Evolutionary conservation across 1,140 invertebrate genomes (phyloP).

Genomic region (Scaptomyza graminum): DNA sequence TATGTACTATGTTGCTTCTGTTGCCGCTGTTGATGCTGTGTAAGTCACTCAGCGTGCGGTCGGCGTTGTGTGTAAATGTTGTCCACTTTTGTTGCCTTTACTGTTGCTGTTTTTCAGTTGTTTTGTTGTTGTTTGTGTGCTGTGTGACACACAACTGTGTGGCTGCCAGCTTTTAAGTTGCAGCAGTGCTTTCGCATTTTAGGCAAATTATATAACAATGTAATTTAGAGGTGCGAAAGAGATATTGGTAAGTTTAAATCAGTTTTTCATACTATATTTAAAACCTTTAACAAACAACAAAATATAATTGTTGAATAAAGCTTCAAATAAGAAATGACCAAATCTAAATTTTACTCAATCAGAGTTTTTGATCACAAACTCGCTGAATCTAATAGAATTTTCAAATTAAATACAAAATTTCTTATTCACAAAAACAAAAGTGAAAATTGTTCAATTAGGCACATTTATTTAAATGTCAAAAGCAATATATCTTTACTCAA

Average conservation of each 20-base stretch:
- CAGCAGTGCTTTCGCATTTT: slow-evolving; percentile 6
- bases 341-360: too few relatives aligned
- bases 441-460: too few relatives aligned
- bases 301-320: too few relatives aligned
- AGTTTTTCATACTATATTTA: not conserved
- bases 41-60: slow-evolving; percentile 43
- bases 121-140: slow-evolving; percentile 8
- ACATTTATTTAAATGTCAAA: too few relatives aligned
- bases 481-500: too few relatives aligned
- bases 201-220: not conserved
- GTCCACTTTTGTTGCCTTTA: slow-evolving; percentile 30
- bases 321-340: too few relatives aligned
- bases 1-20: slow-evolving; percentile 4
- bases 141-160: slow-evolving; percentile 16
- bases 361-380: too few relatives aligned
- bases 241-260: too few relatives aligned
- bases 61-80: slow-evolving; percentile 25
- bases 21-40: slow-evolving; percentile 12
- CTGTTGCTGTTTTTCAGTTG: slow-evolving; percentile 12
- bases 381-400: too few relatives aligned
- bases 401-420: too few relatives aligned
- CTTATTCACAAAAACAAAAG: too few relatives aligned
- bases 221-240: not conserved
- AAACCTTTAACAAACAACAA: too few relatives aligned
- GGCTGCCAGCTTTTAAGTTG: slow-evolving; percentile 15